Percentiles rank a stretch among this genome's conserved stretches.
These are phyloP conservation scores for Pangasius sanitwongsei DNA, from an alignment of 2,797 vertebrate species.

Conservation along the genomic window DNA sequence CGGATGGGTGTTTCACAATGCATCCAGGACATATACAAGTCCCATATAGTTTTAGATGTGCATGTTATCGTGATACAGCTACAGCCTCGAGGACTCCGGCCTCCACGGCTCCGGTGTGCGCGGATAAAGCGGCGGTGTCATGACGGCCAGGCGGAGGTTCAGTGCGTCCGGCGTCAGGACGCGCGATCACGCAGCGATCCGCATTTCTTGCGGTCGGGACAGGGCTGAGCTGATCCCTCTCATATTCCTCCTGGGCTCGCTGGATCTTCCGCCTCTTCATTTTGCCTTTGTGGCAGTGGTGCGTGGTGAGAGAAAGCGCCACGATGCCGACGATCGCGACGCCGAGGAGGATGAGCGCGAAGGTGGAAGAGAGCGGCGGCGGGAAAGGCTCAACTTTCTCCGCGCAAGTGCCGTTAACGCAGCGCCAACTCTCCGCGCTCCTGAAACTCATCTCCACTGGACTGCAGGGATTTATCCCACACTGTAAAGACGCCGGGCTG, in stretches of 20 bases:
- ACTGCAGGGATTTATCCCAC: conserved; percentile 17
- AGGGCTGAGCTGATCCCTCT: conserved; percentile 88
- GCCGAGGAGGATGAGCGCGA: conserved; percentile 91
- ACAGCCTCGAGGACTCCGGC: conserved; percentile 76
- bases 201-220: conserved; percentile 55
- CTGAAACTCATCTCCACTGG: conserved; percentile 39
- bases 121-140: conserved; percentile 54
- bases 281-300: conserved; percentile 94
- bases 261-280: conserved; percentile 95
- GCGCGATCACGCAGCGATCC: conserved; percentile 71
- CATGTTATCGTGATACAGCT: conserved; percentile 81
- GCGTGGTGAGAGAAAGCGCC: conserved; percentile 91
- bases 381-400: conserved; percentile 86
- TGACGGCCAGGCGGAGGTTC: conserved; percentile 34
- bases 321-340: conserved; percentile 89
- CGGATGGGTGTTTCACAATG: conserved; percentile 7
- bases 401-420: conserved; percentile 81
- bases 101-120: conserved; percentile 66
- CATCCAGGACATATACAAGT: conserved; percentile 38
- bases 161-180: conserved; percentile 54
- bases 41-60: conserved; percentile 10
- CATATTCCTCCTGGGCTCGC: conserved; percentile 94
- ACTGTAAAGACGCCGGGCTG: neutral
- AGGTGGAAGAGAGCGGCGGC: conserved; percentile 90
- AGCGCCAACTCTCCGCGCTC: conserved; percentile 31